These are phyloP conservation scores for Cygnus olor DNA, from an alignment of 2,797 vertebrate species.

Conservation along the genomic window DNA sequence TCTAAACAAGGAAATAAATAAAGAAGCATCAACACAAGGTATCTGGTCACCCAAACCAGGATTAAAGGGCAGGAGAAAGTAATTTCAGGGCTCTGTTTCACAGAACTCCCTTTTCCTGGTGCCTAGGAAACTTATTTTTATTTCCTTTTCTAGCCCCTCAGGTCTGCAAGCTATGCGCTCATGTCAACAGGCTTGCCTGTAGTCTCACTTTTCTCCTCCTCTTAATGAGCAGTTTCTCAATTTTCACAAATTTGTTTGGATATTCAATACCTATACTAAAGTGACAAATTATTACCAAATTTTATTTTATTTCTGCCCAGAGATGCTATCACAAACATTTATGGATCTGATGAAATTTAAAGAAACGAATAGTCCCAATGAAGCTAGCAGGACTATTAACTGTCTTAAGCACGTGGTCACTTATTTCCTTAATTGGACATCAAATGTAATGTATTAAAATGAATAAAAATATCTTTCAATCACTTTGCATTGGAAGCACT, in stretches of 20 bases:
- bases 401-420: background rate
- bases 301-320: background rate
- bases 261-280: background rate
- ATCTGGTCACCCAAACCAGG: background rate
- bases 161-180: background rate
- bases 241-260: conserved; percentile 11
- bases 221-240: background rate
- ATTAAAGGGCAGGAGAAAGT: background rate
- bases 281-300: background rate
- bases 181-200: background rate
- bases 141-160: background rate
- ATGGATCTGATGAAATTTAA: background rate
- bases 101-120: accelerated
- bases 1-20: background rate
- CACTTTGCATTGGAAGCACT: background rate
- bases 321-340: background rate
- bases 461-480: background rate
- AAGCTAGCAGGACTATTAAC: background rate
- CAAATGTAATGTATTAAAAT: background rate
- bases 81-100: background rate
- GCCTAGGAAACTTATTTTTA: background rate
- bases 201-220: conserved; percentile 28
- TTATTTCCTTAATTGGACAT: background rate
- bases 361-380: background rate
- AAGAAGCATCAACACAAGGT: background rate